Conservation (phyloP, 2,888 invertebrate genomes). For the Sarcophaga variegata region DNA sequence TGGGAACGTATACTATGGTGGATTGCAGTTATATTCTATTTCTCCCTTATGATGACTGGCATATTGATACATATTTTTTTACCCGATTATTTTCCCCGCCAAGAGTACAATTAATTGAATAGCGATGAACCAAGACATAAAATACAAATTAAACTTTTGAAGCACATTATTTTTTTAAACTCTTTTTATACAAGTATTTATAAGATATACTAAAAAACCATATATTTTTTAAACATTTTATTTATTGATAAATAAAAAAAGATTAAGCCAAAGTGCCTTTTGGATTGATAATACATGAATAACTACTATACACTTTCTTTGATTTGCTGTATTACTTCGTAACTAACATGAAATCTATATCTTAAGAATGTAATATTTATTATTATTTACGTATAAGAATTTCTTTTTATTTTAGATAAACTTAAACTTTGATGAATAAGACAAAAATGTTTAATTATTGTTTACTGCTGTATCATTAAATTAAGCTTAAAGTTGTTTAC, state of each 20-base stretch:
- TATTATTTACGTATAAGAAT: not conserved
- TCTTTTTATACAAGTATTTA: slow-evolving; percentile 23
- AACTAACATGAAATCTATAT: not conserved
- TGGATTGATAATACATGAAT: slow-evolving; percentile 41
- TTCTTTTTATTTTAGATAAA: not conserved
- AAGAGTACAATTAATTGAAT: slow-evolving; percentile 74
- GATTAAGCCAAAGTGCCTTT: slow-evolving; percentile 69
- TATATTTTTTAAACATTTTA: slow-evolving; percentile 21
- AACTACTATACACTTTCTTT: slow-evolving; percentile 57
- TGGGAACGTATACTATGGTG: slow-evolving; percentile 93
- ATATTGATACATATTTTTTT: slow-evolving; percentile 89
- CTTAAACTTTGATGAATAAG: too few species aligned
- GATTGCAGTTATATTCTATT: slow-evolving; percentile 88
- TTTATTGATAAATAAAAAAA: slow-evolving; percentile 53
- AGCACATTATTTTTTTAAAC: slow-evolving; percentile 20
- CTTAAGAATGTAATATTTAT: slow-evolving; percentile 13
- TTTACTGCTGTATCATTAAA: too few species aligned
- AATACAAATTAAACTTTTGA: slow-evolving; percentile 32
- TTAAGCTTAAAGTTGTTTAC: too few species aligned
- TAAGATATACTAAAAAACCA: not conserved
- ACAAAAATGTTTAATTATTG: too few species aligned
- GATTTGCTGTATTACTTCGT: not conserved
- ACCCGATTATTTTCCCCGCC: slow-evolving; percentile 83
- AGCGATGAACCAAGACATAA: not conserved
- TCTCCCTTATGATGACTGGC: slow-evolving; percentile 87